A percentile compares a stretch with the other conserved stretches of the same genome.
Evolutionary conservation across 2,797 vertebrate genomes (phyloP).

Genomic region (Hylomyscus alleni): DNA sequence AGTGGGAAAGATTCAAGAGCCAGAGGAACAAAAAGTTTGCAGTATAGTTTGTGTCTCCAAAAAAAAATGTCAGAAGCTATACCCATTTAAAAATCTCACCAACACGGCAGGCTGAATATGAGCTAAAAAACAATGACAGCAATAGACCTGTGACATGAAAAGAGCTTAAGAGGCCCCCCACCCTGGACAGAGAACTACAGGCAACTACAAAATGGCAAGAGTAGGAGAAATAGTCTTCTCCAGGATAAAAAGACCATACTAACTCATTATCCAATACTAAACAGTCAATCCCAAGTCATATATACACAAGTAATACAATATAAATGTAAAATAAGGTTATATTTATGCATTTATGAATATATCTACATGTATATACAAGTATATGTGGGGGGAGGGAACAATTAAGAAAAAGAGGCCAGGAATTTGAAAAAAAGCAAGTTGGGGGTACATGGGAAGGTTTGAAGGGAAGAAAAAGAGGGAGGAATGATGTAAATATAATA

Average conservation of each 20-base stretch:
- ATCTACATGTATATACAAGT: not conserved
- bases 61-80: not conserved
- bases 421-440: not conserved
- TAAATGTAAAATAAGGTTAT: not conserved
- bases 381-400: not conserved
- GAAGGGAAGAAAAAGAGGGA: not conserved
- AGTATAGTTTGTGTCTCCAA: too few species aligned
- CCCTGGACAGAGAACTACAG: not conserved
- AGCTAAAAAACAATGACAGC: not conserved
- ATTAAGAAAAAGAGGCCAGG: not conserved
- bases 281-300: not conserved
- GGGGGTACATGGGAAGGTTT: not conserved
- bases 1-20: not conserved
- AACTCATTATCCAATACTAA: not conserved
- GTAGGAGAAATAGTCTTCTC: not conserved
- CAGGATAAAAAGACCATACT: not conserved
- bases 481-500: not conserved
- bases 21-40: not conserved
- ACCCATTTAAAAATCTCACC: not conserved
- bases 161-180: not conserved
- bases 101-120: not conserved
- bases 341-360: not conserved
- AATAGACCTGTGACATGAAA: not conserved
- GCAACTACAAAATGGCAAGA: not conserved
- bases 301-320: not conserved